A percentile compares a stretch with the other conserved stretches of the same genome.
phyloP scores from a whole-genome alignment of 1,140 invertebrate species.

The Lucilia cuprina region DNA sequence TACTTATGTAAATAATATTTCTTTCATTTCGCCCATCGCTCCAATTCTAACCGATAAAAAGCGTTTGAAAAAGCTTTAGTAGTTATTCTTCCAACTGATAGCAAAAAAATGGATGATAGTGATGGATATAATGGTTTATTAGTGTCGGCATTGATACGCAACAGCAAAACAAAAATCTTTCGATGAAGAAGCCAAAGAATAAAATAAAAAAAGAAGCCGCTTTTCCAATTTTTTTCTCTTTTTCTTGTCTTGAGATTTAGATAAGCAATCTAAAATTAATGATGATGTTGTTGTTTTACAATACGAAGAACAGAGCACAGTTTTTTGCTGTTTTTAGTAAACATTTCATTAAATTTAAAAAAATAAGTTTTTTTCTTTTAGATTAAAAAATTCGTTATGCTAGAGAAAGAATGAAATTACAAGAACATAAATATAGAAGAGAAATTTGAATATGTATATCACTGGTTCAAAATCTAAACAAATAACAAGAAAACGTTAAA shows the following conservation, averaged over 20 bases:
- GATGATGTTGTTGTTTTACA: constrained; percentile 23
- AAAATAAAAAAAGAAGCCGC: constrained; percentile 17
- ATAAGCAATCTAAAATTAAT: constrained; percentile 31
- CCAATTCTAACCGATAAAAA: background rate
- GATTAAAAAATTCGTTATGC: constrained; percentile 32
- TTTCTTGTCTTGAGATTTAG: background rate
- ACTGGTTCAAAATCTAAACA: constrained; percentile 8
- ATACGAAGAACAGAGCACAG: background rate
- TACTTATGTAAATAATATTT: too few species aligned
- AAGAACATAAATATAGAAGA: background rate
- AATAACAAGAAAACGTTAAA: background rate
- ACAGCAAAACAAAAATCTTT: background rate
- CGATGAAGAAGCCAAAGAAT: background rate
- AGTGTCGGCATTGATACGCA: constrained; percentile 34
- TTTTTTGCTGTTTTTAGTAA: background rate
- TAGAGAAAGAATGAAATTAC: background rate
- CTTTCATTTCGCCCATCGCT: too few species aligned
- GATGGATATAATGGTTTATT: constrained; percentile 30
- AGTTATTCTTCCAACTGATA: background rate
- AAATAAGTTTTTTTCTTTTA: constrained; percentile 10
- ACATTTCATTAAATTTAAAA: constrained; percentile 22
- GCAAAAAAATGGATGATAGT: background rate
- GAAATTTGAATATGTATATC: constrained; percentile 17
- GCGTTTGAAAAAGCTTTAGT: background rate
- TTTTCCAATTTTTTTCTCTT: constrained; percentile 1